phyloP scores from a whole-genome alignment of 2,113 vertebrate species.

The human region DNA sequence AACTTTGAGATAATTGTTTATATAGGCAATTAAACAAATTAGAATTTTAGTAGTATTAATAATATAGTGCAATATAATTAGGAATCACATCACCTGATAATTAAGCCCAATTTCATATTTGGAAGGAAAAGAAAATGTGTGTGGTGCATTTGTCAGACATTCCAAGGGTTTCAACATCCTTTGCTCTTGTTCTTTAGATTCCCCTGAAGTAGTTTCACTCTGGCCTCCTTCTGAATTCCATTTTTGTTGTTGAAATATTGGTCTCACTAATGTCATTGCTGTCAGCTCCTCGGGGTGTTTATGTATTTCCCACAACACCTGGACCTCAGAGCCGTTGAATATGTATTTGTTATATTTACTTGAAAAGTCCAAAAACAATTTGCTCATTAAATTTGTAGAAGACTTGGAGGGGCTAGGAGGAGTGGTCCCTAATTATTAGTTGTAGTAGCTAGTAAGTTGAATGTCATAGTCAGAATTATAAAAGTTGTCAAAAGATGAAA shows the following conservation, averaged over 20 bases:
- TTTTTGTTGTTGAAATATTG: background rate
- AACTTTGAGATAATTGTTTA: constrained; percentile 18
- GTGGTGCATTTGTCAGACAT: background rate
- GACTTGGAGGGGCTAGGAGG: background rate
- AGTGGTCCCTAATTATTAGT: background rate
- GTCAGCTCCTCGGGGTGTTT: background rate
- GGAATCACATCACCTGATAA: background rate
- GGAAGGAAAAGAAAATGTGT: background rate
- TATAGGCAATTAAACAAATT: background rate
- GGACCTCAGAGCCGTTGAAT: background rate
- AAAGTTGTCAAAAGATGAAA: background rate
- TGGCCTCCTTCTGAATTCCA: background rate
- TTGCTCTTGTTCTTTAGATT: background rate
- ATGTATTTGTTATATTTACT: background rate
- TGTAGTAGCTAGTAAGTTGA: background rate
- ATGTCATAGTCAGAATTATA: background rate
- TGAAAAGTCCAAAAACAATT: background rate
- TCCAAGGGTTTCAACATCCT: background rate
- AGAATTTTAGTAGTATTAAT: background rate
- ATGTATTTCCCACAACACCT: background rate
- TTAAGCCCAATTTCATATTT: background rate
- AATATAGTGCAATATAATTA: background rate
- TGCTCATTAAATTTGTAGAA: constrained; percentile 15
- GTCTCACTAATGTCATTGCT: background rate
- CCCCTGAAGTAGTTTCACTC: background rate